Evolutionary conservation across 2,113 vertebrate species (phyloP).

Genomic region (Sander lucioperca): DNA sequence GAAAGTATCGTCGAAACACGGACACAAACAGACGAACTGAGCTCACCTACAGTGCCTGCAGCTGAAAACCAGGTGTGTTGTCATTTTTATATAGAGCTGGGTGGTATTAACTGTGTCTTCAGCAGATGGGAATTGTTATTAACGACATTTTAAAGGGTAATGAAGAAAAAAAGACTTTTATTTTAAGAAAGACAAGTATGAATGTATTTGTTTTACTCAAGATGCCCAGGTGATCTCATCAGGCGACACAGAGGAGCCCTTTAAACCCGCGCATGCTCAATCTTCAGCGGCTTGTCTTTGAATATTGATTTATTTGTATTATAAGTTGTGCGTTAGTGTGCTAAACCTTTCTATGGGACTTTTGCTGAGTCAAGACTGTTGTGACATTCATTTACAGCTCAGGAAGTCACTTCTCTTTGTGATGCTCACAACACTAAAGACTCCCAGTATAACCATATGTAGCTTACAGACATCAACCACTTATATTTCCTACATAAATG

Average conservation of each 20-base stretch:
- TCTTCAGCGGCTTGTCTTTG: not conserved
- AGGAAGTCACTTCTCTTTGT: not conserved
- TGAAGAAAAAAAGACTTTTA: not conserved
- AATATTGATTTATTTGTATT: not conserved
- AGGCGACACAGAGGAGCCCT: not conserved
- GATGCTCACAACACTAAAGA: not conserved
- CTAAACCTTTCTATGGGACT: not conserved
- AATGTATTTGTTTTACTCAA: not conserved
- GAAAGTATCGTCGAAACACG: constrained; percentile 14
- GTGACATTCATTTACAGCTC: not conserved
- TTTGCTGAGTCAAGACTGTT: not conserved
- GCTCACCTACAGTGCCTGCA: constrained; percentile 59
- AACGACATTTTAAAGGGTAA: not conserved
- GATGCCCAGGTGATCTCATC: constrained; percentile 31
- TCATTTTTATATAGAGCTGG: not conserved
- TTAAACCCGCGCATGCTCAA: constrained; percentile 36
- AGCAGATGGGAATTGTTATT: not conserved
- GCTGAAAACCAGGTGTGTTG: constrained; percentile 66
- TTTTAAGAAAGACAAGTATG: not conserved
- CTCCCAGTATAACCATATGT: not conserved
- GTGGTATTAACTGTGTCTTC: not conserved
- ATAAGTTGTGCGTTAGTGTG: not conserved
- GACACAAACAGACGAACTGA: constrained; percentile 29
- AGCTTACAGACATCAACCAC: not conserved
- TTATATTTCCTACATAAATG: not conserved